Evolutionary conservation across 1,140 invertebrate genomes (phyloP).

Genomic region (Dinoponera quadriceps): DNA sequence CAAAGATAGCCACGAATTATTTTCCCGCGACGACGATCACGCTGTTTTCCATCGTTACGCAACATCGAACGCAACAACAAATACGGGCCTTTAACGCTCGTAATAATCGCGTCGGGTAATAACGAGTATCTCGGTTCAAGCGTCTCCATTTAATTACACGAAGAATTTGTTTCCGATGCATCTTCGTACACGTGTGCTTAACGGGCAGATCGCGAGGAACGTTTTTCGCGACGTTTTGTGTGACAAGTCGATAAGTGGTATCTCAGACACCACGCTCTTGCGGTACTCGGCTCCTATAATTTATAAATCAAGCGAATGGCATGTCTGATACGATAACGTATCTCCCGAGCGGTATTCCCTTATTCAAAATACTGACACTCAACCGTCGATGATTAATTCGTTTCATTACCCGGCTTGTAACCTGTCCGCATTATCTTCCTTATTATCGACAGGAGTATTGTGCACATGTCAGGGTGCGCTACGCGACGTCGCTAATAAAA

Average conservation of each 20-base stretch:
- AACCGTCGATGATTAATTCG: constrained; percentile 37
- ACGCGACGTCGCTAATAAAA: constrained; percentile 9
- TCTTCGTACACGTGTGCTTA: neutral
- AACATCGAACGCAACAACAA: neutral
- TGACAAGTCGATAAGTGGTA: constrained; percentile 38
- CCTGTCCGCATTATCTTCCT: constrained; percentile 29
- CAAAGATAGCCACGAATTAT: neutral
- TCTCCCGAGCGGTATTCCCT: neutral
- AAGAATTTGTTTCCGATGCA: neutral
- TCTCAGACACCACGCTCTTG: neutral
- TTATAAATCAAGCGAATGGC: constrained; percentile 36
- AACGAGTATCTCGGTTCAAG: neutral
- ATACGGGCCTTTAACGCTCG: neutral
- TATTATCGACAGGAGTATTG: constrained; percentile 20
- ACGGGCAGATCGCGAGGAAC: neutral
- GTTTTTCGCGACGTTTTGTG: neutral
- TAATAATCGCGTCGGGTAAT: neutral
- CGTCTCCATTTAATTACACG: neutral
- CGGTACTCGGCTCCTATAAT: constrained; percentile 27
- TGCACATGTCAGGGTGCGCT: neutral
- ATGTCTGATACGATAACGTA: constrained; percentile 34
- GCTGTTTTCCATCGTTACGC: too few species aligned
- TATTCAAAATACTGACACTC: constrained; percentile 45
- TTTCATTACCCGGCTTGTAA: constrained; percentile 39
- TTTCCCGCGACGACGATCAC: too few species aligned